Evolutionary conservation across 2,113 vertebrate species (phyloP), one percentile per base, ranked within the genome.

Genomic region (Peromyscus polionotus): DNA sequence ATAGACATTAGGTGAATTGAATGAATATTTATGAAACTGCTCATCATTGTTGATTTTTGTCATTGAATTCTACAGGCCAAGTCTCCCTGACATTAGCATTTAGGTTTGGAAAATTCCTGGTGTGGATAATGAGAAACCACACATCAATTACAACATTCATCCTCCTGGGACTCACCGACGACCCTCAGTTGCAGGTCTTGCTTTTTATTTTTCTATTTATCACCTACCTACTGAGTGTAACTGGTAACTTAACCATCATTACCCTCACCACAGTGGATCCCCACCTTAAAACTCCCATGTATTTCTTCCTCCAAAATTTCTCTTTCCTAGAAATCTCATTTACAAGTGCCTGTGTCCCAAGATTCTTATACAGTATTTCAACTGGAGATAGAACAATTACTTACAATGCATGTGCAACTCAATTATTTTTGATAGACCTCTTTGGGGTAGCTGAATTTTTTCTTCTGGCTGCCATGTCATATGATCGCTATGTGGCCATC

Each of bases 141-240:
- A 96, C 97, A 22, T 31, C 68, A 45, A 63, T 98, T 48, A 96
- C 93, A 67, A 93, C 84, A 31, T 98, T 98, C 76, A 91, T 95
- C 13, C 86, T 98, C 5, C 42, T 95, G 84, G 98, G 97, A 85
- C 92, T 97, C 72, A 98, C 96, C 51, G 87, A 98, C 1, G 73
- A 96, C 11, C 90, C 86, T 5, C 88, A 96, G 0, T 45, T 98
- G 3, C 88, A 96, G 33, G 84, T 91, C 67, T 14, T 95, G 16
- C 31, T 97, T 77, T 98, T 98, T 48, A 26, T 96, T 22, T 70
- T 98, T 48, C 91, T 98, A 51, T 67, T 98, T 87, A 17, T 95
- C 16, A 97, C 96, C 81, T 97, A 98, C 17, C 45, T 97, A 19
- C 42, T 97, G 85, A 97, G 96, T 10, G 14, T 98, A 87, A 76